phyloP scores from a whole-genome alignment of 2,797 vertebrate genomes.

The Poecilia wingei region DNA sequence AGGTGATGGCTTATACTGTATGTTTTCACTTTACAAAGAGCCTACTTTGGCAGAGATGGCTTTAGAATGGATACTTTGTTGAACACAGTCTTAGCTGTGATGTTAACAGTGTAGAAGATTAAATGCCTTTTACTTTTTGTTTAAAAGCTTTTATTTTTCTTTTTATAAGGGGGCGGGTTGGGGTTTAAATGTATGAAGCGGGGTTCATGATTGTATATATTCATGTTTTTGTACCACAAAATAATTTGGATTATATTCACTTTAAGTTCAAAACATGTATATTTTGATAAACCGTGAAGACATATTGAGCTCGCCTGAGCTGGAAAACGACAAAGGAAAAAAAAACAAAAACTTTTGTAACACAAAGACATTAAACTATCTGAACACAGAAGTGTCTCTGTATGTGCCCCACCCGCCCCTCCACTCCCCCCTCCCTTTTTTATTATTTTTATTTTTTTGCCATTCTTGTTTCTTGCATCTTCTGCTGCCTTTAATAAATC shows the following conservation, averaged over 20 bases:
- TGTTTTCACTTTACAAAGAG: conserved; percentile 56
- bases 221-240: conserved; percentile 92
- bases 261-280: conserved; percentile 93
- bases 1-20: conserved; percentile 63
- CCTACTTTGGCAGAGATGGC: conserved; percentile 54
- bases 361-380: conserved; percentile 83
- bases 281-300: conserved; percentile 83
- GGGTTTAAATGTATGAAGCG: conserved; percentile 69
- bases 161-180: conserved; percentile 68
- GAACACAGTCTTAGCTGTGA: conserved; percentile 68
- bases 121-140: conserved; percentile 54
- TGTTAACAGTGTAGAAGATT: conserved; percentile 61
- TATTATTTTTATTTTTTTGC: conserved; percentile 3
- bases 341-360: conserved; percentile 74
- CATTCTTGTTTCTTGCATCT: conserved; percentile 67
- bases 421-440: conserved; percentile 3
- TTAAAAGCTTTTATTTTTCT: conserved; percentile 73
- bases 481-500: conserved; percentile 84
- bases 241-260: conserved; percentile 84
- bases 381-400: conserved; percentile 74
- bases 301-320: conserved; percentile 73
- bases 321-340: conserved; percentile 45
- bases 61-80: conserved; percentile 63
- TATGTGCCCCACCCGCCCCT: conserved; percentile 64
- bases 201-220: conserved; percentile 90